phyloP scores from a whole-genome alignment of 1,140 invertebrate species.

The Cotesia vestalis region DNA sequence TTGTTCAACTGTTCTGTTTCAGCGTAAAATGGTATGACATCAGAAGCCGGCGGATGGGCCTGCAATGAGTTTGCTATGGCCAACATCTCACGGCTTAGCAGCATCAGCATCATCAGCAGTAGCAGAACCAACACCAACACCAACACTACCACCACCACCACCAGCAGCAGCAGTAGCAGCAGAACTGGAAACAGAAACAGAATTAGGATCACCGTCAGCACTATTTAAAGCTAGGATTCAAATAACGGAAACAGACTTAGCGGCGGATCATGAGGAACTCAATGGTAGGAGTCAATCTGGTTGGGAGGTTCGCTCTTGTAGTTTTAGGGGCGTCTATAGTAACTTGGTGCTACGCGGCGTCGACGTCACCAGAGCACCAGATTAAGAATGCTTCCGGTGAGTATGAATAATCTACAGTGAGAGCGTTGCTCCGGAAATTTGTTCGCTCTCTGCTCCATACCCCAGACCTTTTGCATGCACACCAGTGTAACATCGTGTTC shows the following conservation, averaged over 20 bases:
- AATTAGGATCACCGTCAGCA: no score
- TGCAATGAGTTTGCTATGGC: conserved; percentile 58
- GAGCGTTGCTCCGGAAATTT: conserved; percentile 35
- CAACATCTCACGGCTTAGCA: conserved; percentile 45
- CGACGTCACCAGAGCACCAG: conserved; percentile 48
- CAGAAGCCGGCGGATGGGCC: conserved; percentile 38
- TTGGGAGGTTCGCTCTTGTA: conserved; percentile 54
- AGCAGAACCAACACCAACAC: no score
- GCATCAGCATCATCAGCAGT: conserved; percentile 37
- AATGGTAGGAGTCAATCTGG: conserved; percentile 43
- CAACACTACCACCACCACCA: conserved; percentile 45
- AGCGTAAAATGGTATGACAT: conserved; percentile 55
- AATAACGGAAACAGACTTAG: conserved; percentile 7
- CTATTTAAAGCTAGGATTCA: neutral
- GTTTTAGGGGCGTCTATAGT: conserved; percentile 46
- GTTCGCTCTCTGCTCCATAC: conserved; percentile 23
- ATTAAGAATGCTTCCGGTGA: conserved; percentile 58
- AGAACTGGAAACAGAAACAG: no score
- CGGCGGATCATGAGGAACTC: conserved; percentile 59
- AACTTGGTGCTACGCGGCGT: conserved; percentile 22
- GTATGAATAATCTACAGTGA: conserved; percentile 40
- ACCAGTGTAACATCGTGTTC: no score
- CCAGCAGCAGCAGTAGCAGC: no score
- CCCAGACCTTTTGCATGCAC: neutral
- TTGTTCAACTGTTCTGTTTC: conserved; percentile 37